Base-by-base conservation (phyloP, 1,140 invertebrate genomes). In the Eufriesea mexicana region DNA sequence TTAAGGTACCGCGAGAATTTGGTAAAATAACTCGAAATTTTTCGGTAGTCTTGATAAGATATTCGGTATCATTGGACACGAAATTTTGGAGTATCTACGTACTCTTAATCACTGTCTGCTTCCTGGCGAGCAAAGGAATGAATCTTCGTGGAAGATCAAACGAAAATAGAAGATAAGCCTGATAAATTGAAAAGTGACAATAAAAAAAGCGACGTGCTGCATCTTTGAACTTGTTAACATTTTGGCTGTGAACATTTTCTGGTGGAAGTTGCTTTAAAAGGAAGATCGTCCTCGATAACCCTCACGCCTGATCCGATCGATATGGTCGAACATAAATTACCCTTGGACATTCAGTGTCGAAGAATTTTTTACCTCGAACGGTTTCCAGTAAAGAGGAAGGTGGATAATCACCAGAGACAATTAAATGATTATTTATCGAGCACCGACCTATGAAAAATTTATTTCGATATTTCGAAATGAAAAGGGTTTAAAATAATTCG, bases 281-380 rank as follows among this genome's bases (percentile, higher is more conserved):
- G 57, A 57, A 51, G 57, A 54, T 64, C 51, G 54, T 51, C 6
- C 49, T 71, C 66, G 77, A 79, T 79, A 79, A 79, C 59, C 61
- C 62, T 66, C 25, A 70, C 66, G 57, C 45, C 28, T 16, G 57
- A 18, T 54, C 20, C 54, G 76, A 79, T 72, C 68, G 67, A 72
- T 57, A 68, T 59, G 72, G 28, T 64, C 28, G 57, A 62, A 25
- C 68, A 80, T 80, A 72, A 80, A 80, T 80, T 72, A 80, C 7
- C 2, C 16, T 78, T 62, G n/a, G 77, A 45, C 77, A 42, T 51
- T 71, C 54, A 79, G 51, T 42, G n/a, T 55, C 67, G 57, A 49
- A 68, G 10, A 5, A 57, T 78, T 57, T 67, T 68, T 55, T 28
- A 68, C n/a, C 49, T 2, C n/a, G 8, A 16, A 14, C 28, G 2